phyloP scores from a whole-genome alignment of 2,888 invertebrate genomes.

The Calameuta idolon region DNA sequence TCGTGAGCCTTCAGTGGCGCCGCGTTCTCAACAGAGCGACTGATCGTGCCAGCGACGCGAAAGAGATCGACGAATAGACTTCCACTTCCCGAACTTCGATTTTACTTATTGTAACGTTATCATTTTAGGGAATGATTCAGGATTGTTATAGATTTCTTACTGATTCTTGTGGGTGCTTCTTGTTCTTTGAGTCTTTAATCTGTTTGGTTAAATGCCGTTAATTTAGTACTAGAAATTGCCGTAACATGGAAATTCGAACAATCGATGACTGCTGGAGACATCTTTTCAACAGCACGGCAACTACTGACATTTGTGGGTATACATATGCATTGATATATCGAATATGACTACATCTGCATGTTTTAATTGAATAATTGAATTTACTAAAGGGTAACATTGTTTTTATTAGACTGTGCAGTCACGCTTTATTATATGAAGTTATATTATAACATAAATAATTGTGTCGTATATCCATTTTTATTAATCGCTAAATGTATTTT shows the following conservation, averaged over 20 bases:
- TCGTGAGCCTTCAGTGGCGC: background rate
- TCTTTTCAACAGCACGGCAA: background rate
- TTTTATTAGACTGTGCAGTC: background rate
- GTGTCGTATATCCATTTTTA: background rate
- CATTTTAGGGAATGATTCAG: background rate
- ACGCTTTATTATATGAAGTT: background rate
- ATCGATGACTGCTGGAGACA: background rate
- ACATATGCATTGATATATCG: background rate
- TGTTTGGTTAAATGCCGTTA: background rate
- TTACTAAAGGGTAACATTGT: background rate
- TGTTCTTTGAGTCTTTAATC: background rate
- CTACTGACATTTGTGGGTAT: background rate
- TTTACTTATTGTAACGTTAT: background rate
- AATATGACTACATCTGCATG: background rate
- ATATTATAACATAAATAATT: background rate
- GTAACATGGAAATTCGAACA: background rate
- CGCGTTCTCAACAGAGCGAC: slow-evolving; percentile 3
- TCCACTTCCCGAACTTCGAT: background rate
- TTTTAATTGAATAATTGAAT: background rate
- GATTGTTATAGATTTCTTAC: background rate
- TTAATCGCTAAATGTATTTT: background rate
- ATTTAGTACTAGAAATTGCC: background rate
- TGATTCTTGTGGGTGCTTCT: background rate
- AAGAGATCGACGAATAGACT: background rate
- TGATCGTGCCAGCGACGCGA: background rate